Base-by-base conservation (phyloP, 2,797 vertebrate genomes). In the Clarias fuscus region DNA sequence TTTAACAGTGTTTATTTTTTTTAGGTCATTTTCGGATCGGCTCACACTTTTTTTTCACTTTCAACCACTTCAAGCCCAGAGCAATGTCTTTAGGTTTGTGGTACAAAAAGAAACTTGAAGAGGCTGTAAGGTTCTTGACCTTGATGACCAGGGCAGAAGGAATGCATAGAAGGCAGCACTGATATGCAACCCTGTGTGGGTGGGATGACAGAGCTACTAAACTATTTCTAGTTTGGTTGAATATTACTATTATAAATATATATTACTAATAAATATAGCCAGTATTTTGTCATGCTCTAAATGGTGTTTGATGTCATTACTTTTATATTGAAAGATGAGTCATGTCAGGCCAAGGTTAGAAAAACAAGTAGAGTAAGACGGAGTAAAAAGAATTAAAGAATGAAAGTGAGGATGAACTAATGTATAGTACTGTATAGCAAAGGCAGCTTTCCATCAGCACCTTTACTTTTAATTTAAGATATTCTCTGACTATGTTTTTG, bases 11-110 rank as follows among this genome's bases (percentile, higher is more conserved):
- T 67, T 56, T 70, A 6, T 43, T 43, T 43, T 40, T 79, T 68
- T 83, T 79, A 80, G 59, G 68, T 48, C 58, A 58, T 58, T 62
- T 70, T 84, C 85, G 67, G 68, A 81, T 79, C 64, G 5, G 7
- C 22, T 65, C 71, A 58, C 40, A 53, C 59, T 43, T 27, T 43
- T 43, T 48, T 48, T 48, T 48, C 0, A 48, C 48, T 2, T 58
- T 80, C 48, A 30, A 22, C 3, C 14, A 48, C 14, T 78, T 43
- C 20, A 59, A 78, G 56, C 20, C 4, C 15, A 82, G 30, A 65
- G 48, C 58, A 65, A 56, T 53, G 33, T 17, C 58, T 67, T 65
- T 84, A 64, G 58, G 67, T 43, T 62, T 64, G 65, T 48, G 59
- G 6, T 75, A 75, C n/a, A 13, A 6, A 56, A 75, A 61, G 53